phyloP scores from a whole-genome alignment of 2,113 vertebrate species.

The Calonectris borealis region DNA sequence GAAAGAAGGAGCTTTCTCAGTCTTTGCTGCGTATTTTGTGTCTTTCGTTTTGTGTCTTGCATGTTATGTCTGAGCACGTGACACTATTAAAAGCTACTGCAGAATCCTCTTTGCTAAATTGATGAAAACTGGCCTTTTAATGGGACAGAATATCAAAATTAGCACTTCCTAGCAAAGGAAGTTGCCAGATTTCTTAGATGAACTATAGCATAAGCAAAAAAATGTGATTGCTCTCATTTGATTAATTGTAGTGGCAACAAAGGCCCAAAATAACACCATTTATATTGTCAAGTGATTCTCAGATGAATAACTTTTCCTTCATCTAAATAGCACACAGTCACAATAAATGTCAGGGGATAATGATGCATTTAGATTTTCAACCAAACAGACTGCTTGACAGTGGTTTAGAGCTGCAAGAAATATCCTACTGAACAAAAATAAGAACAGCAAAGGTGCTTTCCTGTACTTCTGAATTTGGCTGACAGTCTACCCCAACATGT shows the following conservation, averaged over 20 bases:
- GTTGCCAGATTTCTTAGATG: not conserved
- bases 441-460: not conserved
- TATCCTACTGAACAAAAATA: not conserved
- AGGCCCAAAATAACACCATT: slow-evolving; percentile 36
- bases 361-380: slow-evolving; percentile 15
- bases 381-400: not conserved
- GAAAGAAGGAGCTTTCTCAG: not conserved
- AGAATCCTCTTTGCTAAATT: not conserved
- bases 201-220: not conserved
- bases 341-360: slow-evolving; percentile 29
- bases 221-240: not conserved
- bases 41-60: not conserved
- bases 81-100: not conserved
- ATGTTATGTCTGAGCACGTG: not conserved
- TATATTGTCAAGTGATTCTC: slow-evolving; percentile 46
- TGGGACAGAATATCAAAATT: not conserved
- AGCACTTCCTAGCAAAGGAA: not conserved
- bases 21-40: not conserved
- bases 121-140: not conserved
- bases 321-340: not conserved
- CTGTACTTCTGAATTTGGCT: not conserved
- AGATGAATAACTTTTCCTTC: slow-evolving; percentile 42
- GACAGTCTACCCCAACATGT: not conserved
- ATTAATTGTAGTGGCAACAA: slow-evolving; percentile 59
- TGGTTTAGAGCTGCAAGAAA: not conserved